Conservation (phyloP, 2,888 invertebrate species). For the Clostera curtula region DNA sequence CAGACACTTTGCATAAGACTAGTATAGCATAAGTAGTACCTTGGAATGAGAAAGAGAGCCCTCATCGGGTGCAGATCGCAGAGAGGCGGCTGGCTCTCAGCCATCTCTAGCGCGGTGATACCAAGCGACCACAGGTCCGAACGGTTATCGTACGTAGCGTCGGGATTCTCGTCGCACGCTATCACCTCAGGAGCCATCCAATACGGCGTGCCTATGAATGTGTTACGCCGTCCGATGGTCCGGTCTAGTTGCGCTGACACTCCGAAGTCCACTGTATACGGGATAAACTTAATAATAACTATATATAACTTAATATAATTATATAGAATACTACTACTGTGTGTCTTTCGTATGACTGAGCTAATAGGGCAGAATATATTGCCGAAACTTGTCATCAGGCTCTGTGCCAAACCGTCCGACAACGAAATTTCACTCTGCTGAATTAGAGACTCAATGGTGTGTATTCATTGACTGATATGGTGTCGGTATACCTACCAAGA, state of each 20-base stretch:
- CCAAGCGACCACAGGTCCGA: constrained; percentile 94
- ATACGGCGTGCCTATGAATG: constrained; percentile 98
- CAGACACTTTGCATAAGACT: background rate
- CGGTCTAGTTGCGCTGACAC: constrained; percentile 99
- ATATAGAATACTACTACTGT: too few species aligned
- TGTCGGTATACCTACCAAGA: too few species aligned
- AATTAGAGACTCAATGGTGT: too few species aligned
- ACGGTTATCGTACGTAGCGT: constrained; percentile 99
- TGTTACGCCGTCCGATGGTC: constrained; percentile 98
- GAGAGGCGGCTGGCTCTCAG: constrained; percentile 98
- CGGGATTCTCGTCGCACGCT: constrained; percentile 99
- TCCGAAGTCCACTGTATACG: constrained; percentile 97
- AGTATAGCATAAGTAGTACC: constrained; percentile 29
- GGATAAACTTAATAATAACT: constrained; percentile 9
- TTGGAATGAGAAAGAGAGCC: constrained; percentile 97
- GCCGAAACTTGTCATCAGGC: too few species aligned
- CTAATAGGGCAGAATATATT: too few species aligned
- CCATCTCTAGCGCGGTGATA: constrained; percentile 99
- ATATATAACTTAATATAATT: too few species aligned
- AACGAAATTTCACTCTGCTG: too few species aligned
- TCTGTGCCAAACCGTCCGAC: too few species aligned
- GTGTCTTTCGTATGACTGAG: too few species aligned
- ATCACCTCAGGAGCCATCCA: constrained; percentile 99
- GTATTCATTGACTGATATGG: too few species aligned
- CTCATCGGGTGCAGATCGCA: constrained; percentile 99